Conservation (phyloP, 2,113 vertebrate species). For the Etia nguti region DNA sequence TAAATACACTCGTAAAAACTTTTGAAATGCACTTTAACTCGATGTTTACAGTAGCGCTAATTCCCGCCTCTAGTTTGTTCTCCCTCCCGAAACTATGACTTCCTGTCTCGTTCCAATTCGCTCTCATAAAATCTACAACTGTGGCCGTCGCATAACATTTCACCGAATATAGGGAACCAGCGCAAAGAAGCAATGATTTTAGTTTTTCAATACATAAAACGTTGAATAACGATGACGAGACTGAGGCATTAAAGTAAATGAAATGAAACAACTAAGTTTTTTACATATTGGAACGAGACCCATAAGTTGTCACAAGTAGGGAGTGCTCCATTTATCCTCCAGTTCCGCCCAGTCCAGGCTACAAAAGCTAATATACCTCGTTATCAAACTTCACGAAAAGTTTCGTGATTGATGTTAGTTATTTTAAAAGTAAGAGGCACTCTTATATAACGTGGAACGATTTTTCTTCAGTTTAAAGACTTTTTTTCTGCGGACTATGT, state of each 20-base stretch:
- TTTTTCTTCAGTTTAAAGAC: not conserved
- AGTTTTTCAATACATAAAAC: accelerated
- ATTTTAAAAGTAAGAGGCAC: accelerated
- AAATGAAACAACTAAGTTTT: not conserved
- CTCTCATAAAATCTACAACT: not conserved
- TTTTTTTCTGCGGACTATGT: not conserved
- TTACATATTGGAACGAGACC: not conserved
- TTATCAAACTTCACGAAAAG: not conserved
- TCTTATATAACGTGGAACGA: not conserved
- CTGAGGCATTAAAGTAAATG: accelerated
- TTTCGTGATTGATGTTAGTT: not conserved
- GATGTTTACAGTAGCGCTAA: not conserved
- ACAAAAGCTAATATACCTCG: not conserved
- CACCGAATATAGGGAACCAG: accelerated
- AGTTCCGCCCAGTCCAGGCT: not conserved
- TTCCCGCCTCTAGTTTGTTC: constrained; percentile 36
- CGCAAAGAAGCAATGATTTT: accelerated
- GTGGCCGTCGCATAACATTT: not conserved
- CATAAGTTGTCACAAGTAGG: not conserved
- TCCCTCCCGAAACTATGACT: not conserved
- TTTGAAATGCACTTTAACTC: not conserved
- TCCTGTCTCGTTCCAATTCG: constrained; percentile 22
- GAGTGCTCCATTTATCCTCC: constrained; percentile 5
- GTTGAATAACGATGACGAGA: not conserved
- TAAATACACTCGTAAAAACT: not conserved